Conservation (phyloP, 2,888 invertebrate species). For the Netelia virgata region DNA sequence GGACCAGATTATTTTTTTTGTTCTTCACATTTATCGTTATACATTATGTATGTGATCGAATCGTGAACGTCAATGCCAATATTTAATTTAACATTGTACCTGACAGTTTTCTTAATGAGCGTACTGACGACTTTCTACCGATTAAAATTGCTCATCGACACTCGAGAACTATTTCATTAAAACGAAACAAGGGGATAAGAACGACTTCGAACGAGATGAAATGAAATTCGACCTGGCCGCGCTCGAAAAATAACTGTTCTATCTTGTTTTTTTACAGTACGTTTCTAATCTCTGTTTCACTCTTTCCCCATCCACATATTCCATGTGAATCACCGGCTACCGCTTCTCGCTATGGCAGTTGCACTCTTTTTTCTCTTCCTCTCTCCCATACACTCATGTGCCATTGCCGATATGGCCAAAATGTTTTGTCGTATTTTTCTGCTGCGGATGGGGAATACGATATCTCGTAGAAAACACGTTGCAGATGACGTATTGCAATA, state of each 20-base stretch:
- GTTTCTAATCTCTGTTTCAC: conserved; percentile 26
- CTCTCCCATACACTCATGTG: neutral
- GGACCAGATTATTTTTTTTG: too few species aligned
- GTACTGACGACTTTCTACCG: neutral
- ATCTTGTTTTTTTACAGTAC: neutral
- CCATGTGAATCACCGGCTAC: conserved; percentile 20
- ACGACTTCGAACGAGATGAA: conserved; percentile 1
- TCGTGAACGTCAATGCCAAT: too few species aligned
- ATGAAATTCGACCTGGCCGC: neutral
- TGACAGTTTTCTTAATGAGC: neutral
- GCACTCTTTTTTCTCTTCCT: conserved; percentile 6
- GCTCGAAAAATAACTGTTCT: conserved; percentile 2
- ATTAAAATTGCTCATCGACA: neutral
- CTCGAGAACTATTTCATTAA: neutral
- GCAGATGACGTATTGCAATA: conserved; percentile 34
- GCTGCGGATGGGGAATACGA: conserved; percentile 14
- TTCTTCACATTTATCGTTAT: too few species aligned
- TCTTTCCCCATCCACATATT: conserved; percentile 19
- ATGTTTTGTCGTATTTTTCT: conserved; percentile 23
- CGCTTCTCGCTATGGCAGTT: conserved; percentile 3
- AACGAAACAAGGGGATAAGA: neutral
- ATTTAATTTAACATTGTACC: too few species aligned
- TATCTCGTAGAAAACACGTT: conserved; percentile 17
- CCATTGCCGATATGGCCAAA: conserved; percentile 4
- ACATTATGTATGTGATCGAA: too few species aligned